Evolutionary conservation across 2,888 invertebrate species (phyloP), one percentile per base, ranked within the genome.

Genomic region (Baronia brevicornis): DNA sequence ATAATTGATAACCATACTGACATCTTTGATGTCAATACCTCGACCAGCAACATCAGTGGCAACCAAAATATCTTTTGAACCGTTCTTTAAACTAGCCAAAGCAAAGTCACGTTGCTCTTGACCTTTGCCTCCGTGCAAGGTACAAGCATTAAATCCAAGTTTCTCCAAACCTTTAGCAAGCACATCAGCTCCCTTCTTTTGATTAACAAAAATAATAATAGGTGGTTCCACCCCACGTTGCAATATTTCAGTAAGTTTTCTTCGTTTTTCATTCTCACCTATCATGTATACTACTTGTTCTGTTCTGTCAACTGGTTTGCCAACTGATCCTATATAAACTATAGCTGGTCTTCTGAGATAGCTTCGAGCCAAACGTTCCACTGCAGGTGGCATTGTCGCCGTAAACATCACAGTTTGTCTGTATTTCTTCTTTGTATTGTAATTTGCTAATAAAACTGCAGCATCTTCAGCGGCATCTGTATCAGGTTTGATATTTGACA

Each of bases 381-480:
- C 97, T 2, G 98, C 95, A 0, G 98, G 92, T 4, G 98, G 98
- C 99, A 99, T 99, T 44, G 99, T 99, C 2, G 99, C 99, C 27
- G 99, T 99, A 77, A 99, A 99, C 99, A 99, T 99, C 67, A 99
- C 99, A 56, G 99, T 99, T 91, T 98, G 98, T 67, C 98, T 87
- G 72, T 94, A 99, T 71, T 99, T 99, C 69, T 98, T 94, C 72
- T 97, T 98, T 0, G 96, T 91, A 61, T 93, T 91, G 62, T 98
- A 98, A 74, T 99, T 98, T 15, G 93, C 94, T 74, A 98, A 87
- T 33, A 99, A 84, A 49, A 93, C 91, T 23, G 89, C 88, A 33
- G 95, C 95, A 72, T 98, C 97, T 80, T 99, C 99, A 0, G 98
- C 98, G 51, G 98, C 98, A 52, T 99, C 99, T 0, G 93, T 91